Percentiles rank a stretch among this genome's conserved stretches.
phyloP scores from a whole-genome alignment of 2,113 vertebrate species.

The Tenebrosternarchus preto region DNA sequence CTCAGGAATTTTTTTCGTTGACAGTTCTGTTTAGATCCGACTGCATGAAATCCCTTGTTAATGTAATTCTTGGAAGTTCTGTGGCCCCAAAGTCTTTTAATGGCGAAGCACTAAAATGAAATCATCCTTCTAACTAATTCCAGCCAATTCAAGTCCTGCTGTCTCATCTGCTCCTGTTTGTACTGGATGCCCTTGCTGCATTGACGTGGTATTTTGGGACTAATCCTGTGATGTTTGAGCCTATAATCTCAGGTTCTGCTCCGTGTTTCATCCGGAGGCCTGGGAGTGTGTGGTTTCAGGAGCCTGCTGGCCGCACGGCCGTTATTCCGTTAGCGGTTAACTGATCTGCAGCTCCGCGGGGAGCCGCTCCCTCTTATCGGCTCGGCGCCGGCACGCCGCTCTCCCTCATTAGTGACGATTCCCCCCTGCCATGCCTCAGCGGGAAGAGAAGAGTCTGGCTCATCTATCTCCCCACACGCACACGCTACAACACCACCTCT shows the following conservation, averaged over 20 bases:
- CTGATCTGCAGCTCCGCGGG: background rate
- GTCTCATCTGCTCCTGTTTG: background rate
- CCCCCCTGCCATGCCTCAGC: conserved; percentile 54
- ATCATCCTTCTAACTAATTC: too few relatives aligned
- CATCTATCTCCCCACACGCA: conserved; percentile 38
- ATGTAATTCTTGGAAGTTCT: too few relatives aligned
- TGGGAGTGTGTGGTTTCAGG: background rate
- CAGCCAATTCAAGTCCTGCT: background rate
- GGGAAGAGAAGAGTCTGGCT: conserved; percentile 43
- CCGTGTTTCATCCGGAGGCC: background rate
- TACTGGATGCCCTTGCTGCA: background rate
- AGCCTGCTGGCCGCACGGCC: background rate
- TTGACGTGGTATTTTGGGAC: conserved; percentile 6
- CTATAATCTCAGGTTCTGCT: background rate
- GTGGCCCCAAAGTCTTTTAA: too few relatives aligned
- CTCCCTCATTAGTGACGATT: conserved; percentile 70
- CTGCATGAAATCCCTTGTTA: too few relatives aligned
- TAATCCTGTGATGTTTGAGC: conserved; percentile 22
- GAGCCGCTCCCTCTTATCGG: conserved; percentile 62
- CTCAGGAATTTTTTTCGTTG: too few relatives aligned
- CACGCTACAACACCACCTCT: conserved; percentile 21
- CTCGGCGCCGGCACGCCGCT: conserved; percentile 50
- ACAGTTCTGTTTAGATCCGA: too few relatives aligned
- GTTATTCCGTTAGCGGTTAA: conserved; percentile 34
- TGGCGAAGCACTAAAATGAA: too few relatives aligned